A percentile compares a stretch with the other conserved stretches of the same genome.
phyloP scores from a whole-genome alignment of 2,888 invertebrate genomes.

The Diploptera punctata region DNA sequence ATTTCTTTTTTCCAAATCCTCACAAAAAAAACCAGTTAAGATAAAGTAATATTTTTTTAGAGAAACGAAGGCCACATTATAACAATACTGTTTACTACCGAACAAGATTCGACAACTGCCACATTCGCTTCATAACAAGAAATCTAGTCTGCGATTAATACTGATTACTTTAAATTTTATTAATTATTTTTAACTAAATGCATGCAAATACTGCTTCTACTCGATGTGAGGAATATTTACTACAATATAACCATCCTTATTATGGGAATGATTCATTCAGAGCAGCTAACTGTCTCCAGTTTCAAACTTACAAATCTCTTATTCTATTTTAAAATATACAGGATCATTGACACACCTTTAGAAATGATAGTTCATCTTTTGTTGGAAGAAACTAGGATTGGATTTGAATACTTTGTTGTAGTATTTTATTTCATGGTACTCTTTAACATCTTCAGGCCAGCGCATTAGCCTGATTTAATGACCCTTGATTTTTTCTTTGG shows the following conservation, averaged over 20 bases:
- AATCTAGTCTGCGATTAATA: neutral
- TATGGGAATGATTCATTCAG: slow-evolving; percentile 11
- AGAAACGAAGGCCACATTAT: slow-evolving; percentile 16
- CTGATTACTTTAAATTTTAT: too few relatives aligned
- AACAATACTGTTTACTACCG: slow-evolving; percentile 12
- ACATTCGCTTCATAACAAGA: neutral
- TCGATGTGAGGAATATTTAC: neutral
- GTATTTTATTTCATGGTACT: too few relatives aligned
- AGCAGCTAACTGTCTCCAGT: neutral
- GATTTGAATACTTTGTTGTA: too few relatives aligned
- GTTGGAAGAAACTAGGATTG: too few relatives aligned
- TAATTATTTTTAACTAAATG: neutral
- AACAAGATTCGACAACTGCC: neutral
- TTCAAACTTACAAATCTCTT: too few relatives aligned
- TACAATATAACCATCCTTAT: neutral
- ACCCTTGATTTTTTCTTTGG: too few relatives aligned
- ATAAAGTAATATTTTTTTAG: neutral
- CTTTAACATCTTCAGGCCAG: too few relatives aligned
- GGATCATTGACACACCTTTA: too few relatives aligned
- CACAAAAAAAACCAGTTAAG: neutral
- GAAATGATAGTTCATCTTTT: too few relatives aligned
- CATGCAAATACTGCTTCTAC: neutral
- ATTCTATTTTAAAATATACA: too few relatives aligned
- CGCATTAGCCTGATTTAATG: too few relatives aligned
- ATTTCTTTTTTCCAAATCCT: too few relatives aligned